A percentile compares a stretch with the other conserved stretches of the same genome.
phyloP scores from a whole-genome alignment of 92 coral and sea anemone genomes.

The Zoanthus sansibaricus region DNA sequence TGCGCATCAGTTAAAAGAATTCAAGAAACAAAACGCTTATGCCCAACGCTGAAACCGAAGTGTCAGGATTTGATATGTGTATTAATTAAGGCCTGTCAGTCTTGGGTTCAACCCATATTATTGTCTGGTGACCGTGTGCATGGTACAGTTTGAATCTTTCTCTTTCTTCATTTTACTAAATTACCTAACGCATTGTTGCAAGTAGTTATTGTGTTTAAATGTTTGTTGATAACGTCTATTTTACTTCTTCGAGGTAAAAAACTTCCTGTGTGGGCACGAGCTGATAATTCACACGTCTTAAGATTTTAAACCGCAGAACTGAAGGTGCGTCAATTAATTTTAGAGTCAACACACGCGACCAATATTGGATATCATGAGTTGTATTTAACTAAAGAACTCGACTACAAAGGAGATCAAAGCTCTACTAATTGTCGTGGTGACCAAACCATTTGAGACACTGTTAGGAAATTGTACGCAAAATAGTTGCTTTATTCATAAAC shows the following conservation, averaged over 20 bases:
- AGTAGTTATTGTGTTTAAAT: not conserved
- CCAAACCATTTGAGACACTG: not conserved
- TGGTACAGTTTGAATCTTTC: not conserved
- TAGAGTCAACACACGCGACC: not conserved
- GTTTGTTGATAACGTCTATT: not conserved
- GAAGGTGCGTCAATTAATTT: conserved; percentile 4
- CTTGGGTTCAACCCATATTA: not conserved
- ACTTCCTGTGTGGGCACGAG: conserved; percentile 2
- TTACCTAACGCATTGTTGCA: not conserved
- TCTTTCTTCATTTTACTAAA: not conserved
- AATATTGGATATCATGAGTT: not conserved
- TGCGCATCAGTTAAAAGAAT: not conserved
- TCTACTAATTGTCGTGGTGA: conserved; percentile 5
- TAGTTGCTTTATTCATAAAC: not conserved
- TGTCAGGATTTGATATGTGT: not conserved
- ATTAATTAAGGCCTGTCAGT: not conserved
- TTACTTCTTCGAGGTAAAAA: not conserved
- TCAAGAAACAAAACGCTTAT: not conserved
- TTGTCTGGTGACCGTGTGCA: not conserved
- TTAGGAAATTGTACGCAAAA: not conserved
- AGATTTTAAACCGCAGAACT: not conserved
- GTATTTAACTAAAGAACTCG: not conserved
- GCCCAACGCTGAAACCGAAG: not conserved
- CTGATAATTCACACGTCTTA: not conserved
- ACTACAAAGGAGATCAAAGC: not conserved